Conservation (phyloP, 2,797 vertebrate genomes). For the Manis pentadactyla region DNA sequence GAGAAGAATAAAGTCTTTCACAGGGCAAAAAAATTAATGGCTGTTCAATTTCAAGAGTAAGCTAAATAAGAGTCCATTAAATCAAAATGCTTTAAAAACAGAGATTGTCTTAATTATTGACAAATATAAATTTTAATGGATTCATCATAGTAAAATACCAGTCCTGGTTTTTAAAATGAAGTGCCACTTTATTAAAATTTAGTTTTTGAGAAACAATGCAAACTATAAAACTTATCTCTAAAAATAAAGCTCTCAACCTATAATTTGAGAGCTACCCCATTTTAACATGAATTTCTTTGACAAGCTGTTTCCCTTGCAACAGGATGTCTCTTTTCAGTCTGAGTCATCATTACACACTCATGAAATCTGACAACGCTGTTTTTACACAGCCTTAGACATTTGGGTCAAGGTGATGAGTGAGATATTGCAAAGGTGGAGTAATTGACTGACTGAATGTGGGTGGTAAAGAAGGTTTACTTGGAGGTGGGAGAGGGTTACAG, state of each 20-base stretch:
- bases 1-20: constrained; percentile 49
- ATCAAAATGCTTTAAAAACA: constrained; percentile 38
- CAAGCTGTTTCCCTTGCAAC: constrained; percentile 69
- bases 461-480: neutral
- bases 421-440: neutral
- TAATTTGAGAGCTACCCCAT: constrained; percentile 57
- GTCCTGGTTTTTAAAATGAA: constrained; percentile 45
- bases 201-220: constrained; percentile 54
- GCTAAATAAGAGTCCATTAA: constrained; percentile 24
- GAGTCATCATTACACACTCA: constrained; percentile 41
- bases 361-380: constrained; percentile 72
- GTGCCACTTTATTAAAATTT: constrained; percentile 28
- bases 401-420: constrained; percentile 72
- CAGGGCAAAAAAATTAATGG: neutral
- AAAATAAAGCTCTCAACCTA: constrained; percentile 73
- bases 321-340: constrained; percentile 65
- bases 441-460: constrained; percentile 35
- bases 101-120: constrained; percentile 38
- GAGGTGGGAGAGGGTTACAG: neutral
- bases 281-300: constrained; percentile 74
- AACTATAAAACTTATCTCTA: constrained; percentile 69
- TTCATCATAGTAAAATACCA: neutral
- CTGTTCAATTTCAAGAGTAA: constrained; percentile 35
- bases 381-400: constrained; percentile 64
- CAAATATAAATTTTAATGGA: neutral